Evolutionary conservation across 1,140 invertebrate genomes (phyloP).

Genomic region (Sinella curviseta): DNA sequence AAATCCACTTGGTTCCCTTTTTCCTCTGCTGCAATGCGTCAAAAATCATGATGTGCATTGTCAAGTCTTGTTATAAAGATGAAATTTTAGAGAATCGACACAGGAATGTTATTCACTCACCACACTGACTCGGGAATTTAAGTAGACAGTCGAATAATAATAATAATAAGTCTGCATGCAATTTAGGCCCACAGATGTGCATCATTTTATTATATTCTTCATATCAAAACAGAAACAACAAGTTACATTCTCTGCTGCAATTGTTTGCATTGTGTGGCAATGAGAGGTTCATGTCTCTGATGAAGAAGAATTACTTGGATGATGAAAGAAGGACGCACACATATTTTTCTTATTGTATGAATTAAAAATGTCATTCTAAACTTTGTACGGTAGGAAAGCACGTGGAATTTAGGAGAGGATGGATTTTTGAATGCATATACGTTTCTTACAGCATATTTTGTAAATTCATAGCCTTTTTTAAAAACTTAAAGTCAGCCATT

Average conservation of each 20-base stretch:
- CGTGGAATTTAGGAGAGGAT: neutral
- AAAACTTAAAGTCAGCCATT: too few species aligned
- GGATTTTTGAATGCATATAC: too few species aligned
- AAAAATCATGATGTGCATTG: neutral
- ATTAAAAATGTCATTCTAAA: neutral
- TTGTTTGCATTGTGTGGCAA: neutral
- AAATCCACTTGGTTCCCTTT: neutral
- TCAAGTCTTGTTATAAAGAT: neutral
- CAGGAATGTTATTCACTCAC: too few species aligned
- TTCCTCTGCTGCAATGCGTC: neutral
- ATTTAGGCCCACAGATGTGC: neutral
- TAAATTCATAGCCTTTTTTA: too few species aligned
- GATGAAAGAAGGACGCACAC: too few species aligned
- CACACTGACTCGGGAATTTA: neutral
- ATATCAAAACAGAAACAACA: too few species aligned
- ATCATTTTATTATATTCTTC: neutral
- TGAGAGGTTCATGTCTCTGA: neutral
- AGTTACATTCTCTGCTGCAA: too few species aligned
- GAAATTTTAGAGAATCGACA: neutral
- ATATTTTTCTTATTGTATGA: neutral
- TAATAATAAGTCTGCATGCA: too few species aligned
- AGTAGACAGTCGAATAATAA: too few species aligned
- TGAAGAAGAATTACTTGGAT: conserved; percentile 5
- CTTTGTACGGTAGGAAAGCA: neutral
- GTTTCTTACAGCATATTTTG: too few species aligned